phyloP scores from a whole-genome alignment of 1,140 invertebrate genomes.

The Drosophila orena region DNA sequence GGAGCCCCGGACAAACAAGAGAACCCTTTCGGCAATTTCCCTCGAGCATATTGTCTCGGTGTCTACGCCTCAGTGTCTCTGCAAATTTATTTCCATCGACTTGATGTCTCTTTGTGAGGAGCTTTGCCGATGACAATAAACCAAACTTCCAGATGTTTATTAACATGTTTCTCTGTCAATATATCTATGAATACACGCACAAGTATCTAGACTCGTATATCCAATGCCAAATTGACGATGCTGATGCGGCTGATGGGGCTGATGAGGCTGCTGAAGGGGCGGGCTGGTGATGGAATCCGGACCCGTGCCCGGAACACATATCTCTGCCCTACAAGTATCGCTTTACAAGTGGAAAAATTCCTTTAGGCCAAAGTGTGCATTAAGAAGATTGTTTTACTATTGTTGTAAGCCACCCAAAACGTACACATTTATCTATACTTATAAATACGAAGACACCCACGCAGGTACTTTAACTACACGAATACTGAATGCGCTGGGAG shows the following conservation, averaged over 20 bases:
- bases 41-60: conserved; percentile 58
- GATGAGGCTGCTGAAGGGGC: conserved; percentile 15
- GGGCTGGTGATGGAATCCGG: conserved; percentile 10
- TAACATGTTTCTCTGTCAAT: conserved; percentile 81
- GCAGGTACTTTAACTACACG: conserved; percentile 69
- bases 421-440: conserved; percentile 42
- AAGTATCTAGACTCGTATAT: conserved; percentile 8
- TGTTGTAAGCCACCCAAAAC: conserved; percentile 71
- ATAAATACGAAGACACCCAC: conserved; percentile 22
- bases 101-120: conserved; percentile 39
- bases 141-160: conserved; percentile 81
- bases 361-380: conserved; percentile 83
- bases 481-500: conserved; percentile 53
- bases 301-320: conserved; percentile 19
- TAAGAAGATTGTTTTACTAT: conserved; percentile 84
- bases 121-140: conserved; percentile 74
- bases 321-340: conserved; percentile 61
- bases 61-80: conserved; percentile 14
- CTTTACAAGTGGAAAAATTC: conserved; percentile 81
- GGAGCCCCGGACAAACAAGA: conserved; percentile 52
- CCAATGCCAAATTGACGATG: conserved; percentile 56
- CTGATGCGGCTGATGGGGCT: conserved; percentile 35
- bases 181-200: conserved; percentile 42
- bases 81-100: conserved; percentile 49
- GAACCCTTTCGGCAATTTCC: conserved; percentile 72